A percentile compares a stretch with the other conserved stretches of the same genome.
These are phyloP conservation scores for Nudaria mundana DNA, from an alignment of 2,888 invertebrate species.

Conservation along the genomic window DNA sequence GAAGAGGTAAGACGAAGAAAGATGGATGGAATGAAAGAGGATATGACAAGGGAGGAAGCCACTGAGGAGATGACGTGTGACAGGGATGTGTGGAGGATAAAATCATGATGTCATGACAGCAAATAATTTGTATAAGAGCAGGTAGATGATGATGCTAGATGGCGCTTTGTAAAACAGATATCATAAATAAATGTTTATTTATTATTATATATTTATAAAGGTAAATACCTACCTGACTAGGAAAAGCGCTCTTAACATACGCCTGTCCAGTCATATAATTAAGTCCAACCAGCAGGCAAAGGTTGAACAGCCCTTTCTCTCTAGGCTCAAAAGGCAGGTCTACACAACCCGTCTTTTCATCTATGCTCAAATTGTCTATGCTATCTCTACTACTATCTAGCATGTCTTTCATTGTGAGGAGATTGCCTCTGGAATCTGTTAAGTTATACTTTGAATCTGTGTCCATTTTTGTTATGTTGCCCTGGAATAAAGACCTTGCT, in stretches of 20 bases:
- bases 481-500: conserved; percentile 34
- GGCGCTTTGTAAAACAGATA: too few species aligned
- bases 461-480: conserved; percentile 55
- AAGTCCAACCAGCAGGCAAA: conserved; percentile 85
- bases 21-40: too few species aligned
- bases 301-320: conserved; percentile 82
- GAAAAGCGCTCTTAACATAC: conserved; percentile 87
- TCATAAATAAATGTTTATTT: too few species aligned
- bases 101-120: too few species aligned
- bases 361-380: conserved; percentile 57
- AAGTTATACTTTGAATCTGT: conserved; percentile 59
- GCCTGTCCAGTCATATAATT: conserved; percentile 84
- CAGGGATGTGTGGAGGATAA: too few species aligned
- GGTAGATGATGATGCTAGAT: too few species aligned
- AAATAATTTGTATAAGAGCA: too few species aligned
- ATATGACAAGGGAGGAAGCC: too few species aligned
- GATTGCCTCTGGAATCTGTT: conserved; percentile 57
- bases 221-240: conserved; percentile 78
- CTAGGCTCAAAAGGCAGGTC: conserved; percentile 63
- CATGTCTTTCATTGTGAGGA: conserved; percentile 52
- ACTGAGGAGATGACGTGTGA: too few species aligned
- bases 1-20: too few species aligned
- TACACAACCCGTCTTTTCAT: conserved; percentile 68
- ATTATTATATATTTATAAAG: neutral
- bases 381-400: conserved; percentile 40